phyloP scores from a whole-genome alignment of 2,888 invertebrate species.

The Anorthoa munda region DNA sequence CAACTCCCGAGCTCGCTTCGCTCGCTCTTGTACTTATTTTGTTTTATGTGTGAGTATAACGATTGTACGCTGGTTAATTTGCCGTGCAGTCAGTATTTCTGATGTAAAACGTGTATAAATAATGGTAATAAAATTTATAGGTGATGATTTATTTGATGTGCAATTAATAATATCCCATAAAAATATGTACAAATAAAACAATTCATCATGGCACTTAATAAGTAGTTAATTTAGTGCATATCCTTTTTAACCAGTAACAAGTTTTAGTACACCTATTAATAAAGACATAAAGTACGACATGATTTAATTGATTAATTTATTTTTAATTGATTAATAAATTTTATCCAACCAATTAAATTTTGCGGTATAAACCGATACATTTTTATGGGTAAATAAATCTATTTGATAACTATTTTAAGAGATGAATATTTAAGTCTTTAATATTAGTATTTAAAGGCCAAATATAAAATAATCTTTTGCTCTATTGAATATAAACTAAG shows the following conservation, averaged over 20 bases:
- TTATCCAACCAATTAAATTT: not conserved
- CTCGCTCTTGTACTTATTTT: too few relatives aligned
- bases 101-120: too few relatives aligned
- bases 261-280: not conserved
- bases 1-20: too few relatives aligned
- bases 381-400: not conserved
- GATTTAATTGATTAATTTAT: not conserved
- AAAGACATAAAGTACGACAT: not conserved
- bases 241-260: not conserved
- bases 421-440: not conserved
- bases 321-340: not conserved
- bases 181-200: too few relatives aligned
- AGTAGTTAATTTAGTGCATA: not conserved
- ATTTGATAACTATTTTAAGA: not conserved
- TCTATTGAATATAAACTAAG: constrained; percentile 30
- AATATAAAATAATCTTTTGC: not conserved
- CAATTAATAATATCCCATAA: too few relatives aligned
- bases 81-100: too few relatives aligned
- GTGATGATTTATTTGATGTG: too few relatives aligned
- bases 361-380: not conserved
- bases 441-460: constrained; percentile 23
- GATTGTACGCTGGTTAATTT: too few relatives aligned
- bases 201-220: too few relatives aligned
- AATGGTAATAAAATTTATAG: too few relatives aligned
- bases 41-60: too few relatives aligned